Percentiles rank a stretch among this genome's conserved stretches.
Evolutionary conservation across 2,113 vertebrate species (phyloP).

Genomic region (Columbina picui): DNA sequence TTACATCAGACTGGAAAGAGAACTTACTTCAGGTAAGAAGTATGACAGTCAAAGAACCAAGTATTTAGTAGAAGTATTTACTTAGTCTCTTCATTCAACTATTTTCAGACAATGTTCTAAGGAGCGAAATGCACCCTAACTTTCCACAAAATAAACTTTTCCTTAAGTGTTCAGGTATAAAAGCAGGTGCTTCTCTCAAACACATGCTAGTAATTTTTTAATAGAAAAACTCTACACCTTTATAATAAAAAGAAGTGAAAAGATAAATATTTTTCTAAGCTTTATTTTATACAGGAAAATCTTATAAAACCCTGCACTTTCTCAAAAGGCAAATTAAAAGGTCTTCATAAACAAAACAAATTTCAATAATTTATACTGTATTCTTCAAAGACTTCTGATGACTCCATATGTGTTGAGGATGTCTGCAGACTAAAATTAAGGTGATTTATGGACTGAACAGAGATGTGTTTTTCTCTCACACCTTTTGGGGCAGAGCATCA

Average conservation of each 20-base stretch:
- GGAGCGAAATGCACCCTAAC: not conserved
- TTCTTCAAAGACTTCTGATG: not conserved
- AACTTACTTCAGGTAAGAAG: not conserved
- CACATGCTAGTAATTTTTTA: not conserved
- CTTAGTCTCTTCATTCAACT: not conserved
- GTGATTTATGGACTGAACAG: not conserved
- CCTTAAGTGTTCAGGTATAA: not conserved
- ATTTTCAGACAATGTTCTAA: not conserved
- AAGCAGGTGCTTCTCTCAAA: not conserved
- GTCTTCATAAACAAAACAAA: not conserved
- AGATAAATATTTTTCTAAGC: not conserved
- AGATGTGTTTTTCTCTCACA: not conserved
- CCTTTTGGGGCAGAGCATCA: not conserved
- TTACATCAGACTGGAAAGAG: slow-evolving; percentile 81
- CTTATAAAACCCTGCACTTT: not conserved
- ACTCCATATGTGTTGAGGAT: not conserved
- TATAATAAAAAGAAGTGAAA: not conserved
- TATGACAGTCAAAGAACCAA: not conserved
- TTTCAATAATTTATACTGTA: not conserved
- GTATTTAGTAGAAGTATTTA: not conserved
- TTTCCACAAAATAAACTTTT: not conserved
- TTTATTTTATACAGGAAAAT: not conserved
- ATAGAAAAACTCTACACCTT: not conserved
- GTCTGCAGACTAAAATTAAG: not conserved
- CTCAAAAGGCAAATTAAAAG: not conserved